phyloP scores from a whole-genome alignment of 1,140 invertebrate species.

The Proales similis region DNA sequence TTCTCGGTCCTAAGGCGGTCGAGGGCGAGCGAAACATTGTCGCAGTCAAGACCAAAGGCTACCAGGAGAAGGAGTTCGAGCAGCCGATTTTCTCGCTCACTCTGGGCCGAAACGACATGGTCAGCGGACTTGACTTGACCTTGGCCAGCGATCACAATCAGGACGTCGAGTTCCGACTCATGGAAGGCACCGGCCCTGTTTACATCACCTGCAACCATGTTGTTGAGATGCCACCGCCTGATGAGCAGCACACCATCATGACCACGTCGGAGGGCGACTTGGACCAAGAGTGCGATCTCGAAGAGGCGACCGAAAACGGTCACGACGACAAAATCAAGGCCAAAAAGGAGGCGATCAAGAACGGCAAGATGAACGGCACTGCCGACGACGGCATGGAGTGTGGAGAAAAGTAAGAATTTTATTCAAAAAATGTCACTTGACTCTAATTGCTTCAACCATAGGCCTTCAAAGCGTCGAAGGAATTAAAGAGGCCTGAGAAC shows the following conservation, averaged over 20 bases:
- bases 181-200: constrained; percentile 44
- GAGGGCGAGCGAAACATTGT: constrained; percentile 44
- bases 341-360: constrained; percentile 12
- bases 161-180: constrained; percentile 42
- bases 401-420: too few species aligned
- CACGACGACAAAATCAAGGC: constrained; percentile 4
- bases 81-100: constrained; percentile 43
- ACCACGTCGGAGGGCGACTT: constrained; percentile 40
- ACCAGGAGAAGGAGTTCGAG: constrained; percentile 42
- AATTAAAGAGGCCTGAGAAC: neutral
- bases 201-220: constrained; percentile 43
- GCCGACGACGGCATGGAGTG: too few species aligned
- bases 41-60: constrained; percentile 43
- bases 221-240: constrained; percentile 41
- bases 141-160: constrained; percentile 41
- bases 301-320: constrained; percentile 14
- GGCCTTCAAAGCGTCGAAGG: neutral
- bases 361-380: constrained; percentile 31
- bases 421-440: neutral
- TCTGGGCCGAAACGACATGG: constrained; percentile 43
- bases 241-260: constrained; percentile 37
- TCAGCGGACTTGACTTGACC: constrained; percentile 44
- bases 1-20: constrained; percentile 42
- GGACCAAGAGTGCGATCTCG: constrained; percentile 39
- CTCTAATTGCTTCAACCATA: constrained; percentile 1